Conservation (phyloP, 2,888 invertebrate genomes). For the Drosophila meridionalis region DNA sequence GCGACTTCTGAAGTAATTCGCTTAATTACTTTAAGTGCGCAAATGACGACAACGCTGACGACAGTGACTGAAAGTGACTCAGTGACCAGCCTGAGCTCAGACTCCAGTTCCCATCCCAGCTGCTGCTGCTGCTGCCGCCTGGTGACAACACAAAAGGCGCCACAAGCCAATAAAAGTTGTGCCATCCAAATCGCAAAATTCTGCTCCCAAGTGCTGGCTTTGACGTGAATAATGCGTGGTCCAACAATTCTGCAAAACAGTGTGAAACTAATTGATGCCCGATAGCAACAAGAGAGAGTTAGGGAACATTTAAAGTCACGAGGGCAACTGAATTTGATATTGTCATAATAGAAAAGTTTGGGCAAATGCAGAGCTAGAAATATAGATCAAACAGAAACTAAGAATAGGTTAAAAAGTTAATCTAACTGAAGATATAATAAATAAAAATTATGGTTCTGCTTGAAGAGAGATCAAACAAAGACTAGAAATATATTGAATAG, state of each 20-base stretch:
- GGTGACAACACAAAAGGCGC: conserved; percentile 61
- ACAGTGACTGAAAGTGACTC: conserved; percentile 34
- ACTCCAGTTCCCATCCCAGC: not conserved
- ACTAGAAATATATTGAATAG: not conserved
- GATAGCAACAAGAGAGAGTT: not conserved
- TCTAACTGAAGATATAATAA: too few relatives aligned
- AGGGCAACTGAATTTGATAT: conserved; percentile 2
- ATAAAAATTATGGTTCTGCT: too few relatives aligned
- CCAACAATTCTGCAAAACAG: conserved; percentile 44
- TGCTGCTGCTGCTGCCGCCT: conserved; percentile 37
- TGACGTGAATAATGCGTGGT: conserved; percentile 60
- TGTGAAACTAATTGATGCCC: conserved; percentile 63
- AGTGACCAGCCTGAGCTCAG: conserved; percentile 18
- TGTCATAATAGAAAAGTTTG: not conserved
- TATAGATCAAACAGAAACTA: not conserved
- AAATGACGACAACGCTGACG: conserved; percentile 50
- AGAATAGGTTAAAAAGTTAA: not conserved
- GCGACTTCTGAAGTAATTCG: conserved; percentile 81
- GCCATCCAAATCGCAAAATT: conserved; percentile 63
- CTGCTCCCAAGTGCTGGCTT: conserved; percentile 51
- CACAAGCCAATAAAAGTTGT: conserved; percentile 74
- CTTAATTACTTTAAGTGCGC: conserved; percentile 80
- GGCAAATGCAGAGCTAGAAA: not conserved
- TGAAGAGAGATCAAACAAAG: not conserved
- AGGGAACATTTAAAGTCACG: conserved; percentile 8